A percentile compares a stretch with the other conserved stretches of the same genome.
phyloP scores from a whole-genome alignment of 1,140 invertebrate species.

The Mamestra configurata region DNA sequence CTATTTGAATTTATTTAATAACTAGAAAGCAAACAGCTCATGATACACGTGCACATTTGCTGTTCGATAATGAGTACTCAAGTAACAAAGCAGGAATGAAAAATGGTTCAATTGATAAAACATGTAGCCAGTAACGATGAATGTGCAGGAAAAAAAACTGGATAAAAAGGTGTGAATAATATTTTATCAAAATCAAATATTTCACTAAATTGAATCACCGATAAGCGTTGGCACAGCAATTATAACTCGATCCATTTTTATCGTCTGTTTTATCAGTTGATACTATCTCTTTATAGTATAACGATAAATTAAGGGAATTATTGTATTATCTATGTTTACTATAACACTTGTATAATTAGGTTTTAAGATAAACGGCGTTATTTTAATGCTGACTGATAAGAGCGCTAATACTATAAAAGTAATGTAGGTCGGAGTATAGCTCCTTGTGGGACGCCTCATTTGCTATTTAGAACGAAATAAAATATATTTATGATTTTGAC shows the following conservation, averaged over 20 bases:
- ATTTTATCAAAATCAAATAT: constrained; percentile 10
- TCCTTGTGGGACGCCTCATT: constrained; percentile 2
- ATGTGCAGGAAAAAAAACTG: background rate
- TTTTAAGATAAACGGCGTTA: constrained; percentile 23
- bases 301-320: constrained; percentile 13
- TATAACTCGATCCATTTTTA: background rate
- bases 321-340: constrained; percentile 36
- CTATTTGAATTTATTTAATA: no score
- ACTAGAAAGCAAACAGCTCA: no score
- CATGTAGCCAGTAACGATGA: no score
- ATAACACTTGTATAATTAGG: constrained; percentile 26
- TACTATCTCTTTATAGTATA: background rate
- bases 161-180: background rate
- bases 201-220: constrained; percentile 5
- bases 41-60: no score
- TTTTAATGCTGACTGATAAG: constrained; percentile 6
- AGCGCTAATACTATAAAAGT: background rate
- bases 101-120: background rate
- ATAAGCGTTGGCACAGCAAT: background rate
- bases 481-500: background rate
- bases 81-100: background rate
- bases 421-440: constrained; percentile 19
- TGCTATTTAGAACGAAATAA: background rate
- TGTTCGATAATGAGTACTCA: no score
- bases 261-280: background rate